These are phyloP conservation scores for Lytechinus pictus DNA, from an alignment of 35 echinoderm and acorn worm species.

Conservation along the genomic window DNA sequence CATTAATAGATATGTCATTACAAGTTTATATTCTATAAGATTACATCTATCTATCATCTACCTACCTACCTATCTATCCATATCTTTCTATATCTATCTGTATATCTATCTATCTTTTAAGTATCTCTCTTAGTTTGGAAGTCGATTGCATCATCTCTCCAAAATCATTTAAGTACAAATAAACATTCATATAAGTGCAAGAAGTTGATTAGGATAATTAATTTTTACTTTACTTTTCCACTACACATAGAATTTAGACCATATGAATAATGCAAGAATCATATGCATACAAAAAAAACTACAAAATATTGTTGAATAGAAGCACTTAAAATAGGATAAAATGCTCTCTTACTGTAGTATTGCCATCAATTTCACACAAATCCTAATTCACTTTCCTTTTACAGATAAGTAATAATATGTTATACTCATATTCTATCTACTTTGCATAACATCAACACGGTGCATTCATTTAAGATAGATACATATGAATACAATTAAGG, in stretches of 20 bases:
- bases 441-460: background rate
- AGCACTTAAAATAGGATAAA: background rate
- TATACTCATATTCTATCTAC: background rate
- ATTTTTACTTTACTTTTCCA: background rate
- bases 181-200: background rate
- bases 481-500: background rate
- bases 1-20: too few species aligned
- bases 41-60: too few species aligned
- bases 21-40: too few species aligned
- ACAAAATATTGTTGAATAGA: background rate
- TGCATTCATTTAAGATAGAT: background rate
- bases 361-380: background rate
- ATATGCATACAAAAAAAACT: slow-evolving; percentile 1
- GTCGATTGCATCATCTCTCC: too few species aligned
- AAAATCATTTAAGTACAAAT: background rate
- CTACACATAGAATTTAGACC: background rate
- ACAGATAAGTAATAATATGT: background rate
- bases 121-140: too few species aligned
- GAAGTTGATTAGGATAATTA: background rate
- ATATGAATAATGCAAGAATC: background rate
- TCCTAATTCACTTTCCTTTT: background rate
- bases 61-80: too few species aligned
- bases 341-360: background rate
- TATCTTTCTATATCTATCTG: too few species aligned
- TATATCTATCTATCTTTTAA: too few species aligned